Evolutionary conservation across 1,140 invertebrate species (phyloP).

Genomic region (Mactra quadrangularis): DNA sequence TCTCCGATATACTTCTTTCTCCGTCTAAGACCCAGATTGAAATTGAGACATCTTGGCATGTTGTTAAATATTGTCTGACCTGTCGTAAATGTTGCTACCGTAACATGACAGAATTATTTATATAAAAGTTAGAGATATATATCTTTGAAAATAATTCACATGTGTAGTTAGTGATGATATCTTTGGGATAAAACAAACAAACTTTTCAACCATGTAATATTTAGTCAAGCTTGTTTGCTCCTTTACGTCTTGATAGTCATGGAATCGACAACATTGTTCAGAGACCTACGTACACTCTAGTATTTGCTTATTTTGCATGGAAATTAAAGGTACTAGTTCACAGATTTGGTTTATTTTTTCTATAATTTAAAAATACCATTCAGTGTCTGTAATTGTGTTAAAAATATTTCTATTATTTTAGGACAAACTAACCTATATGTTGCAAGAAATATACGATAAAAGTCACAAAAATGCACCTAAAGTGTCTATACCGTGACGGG

Average conservation of each 20-base stretch:
- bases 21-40: neutral
- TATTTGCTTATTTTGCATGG: neutral
- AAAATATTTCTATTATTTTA: no score
- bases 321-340: neutral
- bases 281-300: neutral
- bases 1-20: no score
- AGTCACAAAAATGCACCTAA: no score
- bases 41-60: slow-evolving; percentile 22
- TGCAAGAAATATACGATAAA: no score
- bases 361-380: no score
- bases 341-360: no score
- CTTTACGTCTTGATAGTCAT: neutral
- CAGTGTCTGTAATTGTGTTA: no score
- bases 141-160: slow-evolving; percentile 3
- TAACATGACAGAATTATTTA: slow-evolving; percentile 33
- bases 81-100: neutral
- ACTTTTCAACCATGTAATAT: neutral
- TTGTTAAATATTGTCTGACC: slow-evolving; percentile 20
- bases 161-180: neutral
- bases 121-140: neutral
- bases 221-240: neutral
- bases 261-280: neutral
- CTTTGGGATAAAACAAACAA: neutral
- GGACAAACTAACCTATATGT: no score
- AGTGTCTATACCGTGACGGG: no score